Base-by-base conservation (phyloP, 1,140 invertebrate species). In the Drosophila persimilis region DNA sequence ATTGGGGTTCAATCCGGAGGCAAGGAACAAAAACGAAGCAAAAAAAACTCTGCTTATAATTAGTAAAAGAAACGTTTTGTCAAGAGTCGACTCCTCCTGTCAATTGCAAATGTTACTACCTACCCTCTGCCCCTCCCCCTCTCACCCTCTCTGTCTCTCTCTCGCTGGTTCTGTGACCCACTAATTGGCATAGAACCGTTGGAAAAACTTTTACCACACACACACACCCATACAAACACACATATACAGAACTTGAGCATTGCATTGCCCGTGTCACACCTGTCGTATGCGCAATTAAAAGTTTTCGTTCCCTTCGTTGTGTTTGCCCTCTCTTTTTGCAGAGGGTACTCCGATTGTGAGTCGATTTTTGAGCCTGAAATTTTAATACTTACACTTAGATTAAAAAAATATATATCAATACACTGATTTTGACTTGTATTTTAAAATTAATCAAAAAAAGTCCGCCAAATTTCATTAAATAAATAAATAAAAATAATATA, bases 211-310 rank as follows among this genome's bases (percentile, higher is more conserved):
- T 66, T 22, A 8, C 46, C 46, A 20, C 63, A 43, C 63, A 50
- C 39, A 26, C 3, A 39, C 31, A 6, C 24, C 0, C 8, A 8
- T 11, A 70, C 8, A 24, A 13, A 13, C 6, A 31, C 35, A 22
- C 20, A 20, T 2, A 20, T 20, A 3, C 44, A 29, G 29, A 72
- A 61, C 35, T 62, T 78, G 56, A 69, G 63, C 24, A 39, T 43
- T 57, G n/a, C 55, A 47, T 53, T 72, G 54, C 47, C 67, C 45
- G 58, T 75, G 70, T 72, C 47, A 66, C 77, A 86, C 81, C 83
- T 86, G 81, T 72, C 70, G 81, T 86, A 86, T 78, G 70, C 67
- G 81, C 77, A 88, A 88, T 88, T 88, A 79, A 79, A 81, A 88
- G 62, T 88, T 88, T 69, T 48, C 48, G 58, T 65, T 75, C 54